Evolutionary conservation across 1,140 invertebrate species (phyloP), one percentile per base, ranked within the genome.

Genomic region (Lerema accius): DNA sequence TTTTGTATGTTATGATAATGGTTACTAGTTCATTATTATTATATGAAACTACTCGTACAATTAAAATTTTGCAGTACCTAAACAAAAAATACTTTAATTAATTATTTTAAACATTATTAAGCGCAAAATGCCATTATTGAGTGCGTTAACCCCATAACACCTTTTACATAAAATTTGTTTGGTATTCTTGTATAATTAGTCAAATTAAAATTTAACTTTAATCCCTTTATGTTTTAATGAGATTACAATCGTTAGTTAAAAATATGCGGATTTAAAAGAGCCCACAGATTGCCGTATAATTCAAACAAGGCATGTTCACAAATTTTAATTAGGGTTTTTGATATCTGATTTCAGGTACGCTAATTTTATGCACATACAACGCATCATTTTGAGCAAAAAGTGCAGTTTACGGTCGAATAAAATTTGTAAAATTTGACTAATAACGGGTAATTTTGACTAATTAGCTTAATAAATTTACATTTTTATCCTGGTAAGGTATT

Each of bases 391-490:
- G 14, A 42, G 19, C 19, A 50, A 61, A 42, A 61, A 23, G 9
- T 39, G 9, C 37, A 2, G 16, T 53, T 19, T 13, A 23, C 10
- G 19, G 15, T 10, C 37, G 35, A 42, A 50, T 28, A 61, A 48
- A 61, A 50, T 49, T 11, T 14, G 7, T 55, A 17, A 40, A 40
- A 39, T 32, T 35, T 15, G 15, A 55, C 48, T 63, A 63, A 63
- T 63, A 53, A 53, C 28, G 48, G 4, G 39, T 53, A 63, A 63
- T 63, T 63, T 63, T 51, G 50, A 63, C 60, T 61, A 61, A 61
- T 61, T 50, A 49, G 46, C 26, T 11, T 49, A 45, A 32, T 53
- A 26, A 51, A 45, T 53, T 53, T 13, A 61, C 14, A 42, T 17
- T 17, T 11, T 43, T 13, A 19, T 42, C 26, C 6, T 5, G 5